Evolutionary conservation across 2,888 invertebrate genomes (phyloP).

Genomic region (Lasioglossum pauxillum): DNA sequence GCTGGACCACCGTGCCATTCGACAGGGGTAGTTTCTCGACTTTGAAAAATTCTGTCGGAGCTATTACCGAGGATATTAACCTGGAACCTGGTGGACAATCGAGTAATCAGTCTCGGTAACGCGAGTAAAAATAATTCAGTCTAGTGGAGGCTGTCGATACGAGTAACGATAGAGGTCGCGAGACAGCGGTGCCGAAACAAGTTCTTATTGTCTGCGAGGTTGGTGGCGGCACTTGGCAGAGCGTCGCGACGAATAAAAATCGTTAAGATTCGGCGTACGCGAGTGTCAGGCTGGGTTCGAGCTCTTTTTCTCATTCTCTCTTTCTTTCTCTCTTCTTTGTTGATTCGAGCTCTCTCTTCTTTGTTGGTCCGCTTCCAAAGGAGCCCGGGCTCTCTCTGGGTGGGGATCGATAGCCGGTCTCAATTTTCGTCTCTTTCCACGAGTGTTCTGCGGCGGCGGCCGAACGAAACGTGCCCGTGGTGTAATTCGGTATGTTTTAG

Average conservation of each 20-base stretch:
- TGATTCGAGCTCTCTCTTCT: neutral
- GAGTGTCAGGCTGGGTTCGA: constrained; percentile 46
- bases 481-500: constrained; percentile 80
- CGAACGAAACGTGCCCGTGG: constrained; percentile 64
- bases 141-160: neutral
- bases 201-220: neutral
- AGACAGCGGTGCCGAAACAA: neutral
- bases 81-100: neutral
- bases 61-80: neutral
- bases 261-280: constrained; percentile 38
- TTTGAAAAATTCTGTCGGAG: neutral
- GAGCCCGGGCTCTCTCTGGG: constrained; percentile 22
- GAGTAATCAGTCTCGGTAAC: neutral
- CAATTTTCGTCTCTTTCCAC: constrained; percentile 69
- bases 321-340: too few relatives aligned
- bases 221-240: neutral
- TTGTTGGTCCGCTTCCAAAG: constrained; percentile 70
- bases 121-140: neutral
- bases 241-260: constrained; percentile 43
- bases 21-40: neutral
- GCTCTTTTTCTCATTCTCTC: neutral
- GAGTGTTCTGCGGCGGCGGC: constrained; percentile 30
- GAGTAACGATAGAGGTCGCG: neutral
- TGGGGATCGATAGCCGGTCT: constrained; percentile 68
- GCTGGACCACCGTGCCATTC: neutral